Evolutionary conservation across 2,113 vertebrate species (phyloP).

Genomic region (Sterrhoptilus dennistouni): DNA sequence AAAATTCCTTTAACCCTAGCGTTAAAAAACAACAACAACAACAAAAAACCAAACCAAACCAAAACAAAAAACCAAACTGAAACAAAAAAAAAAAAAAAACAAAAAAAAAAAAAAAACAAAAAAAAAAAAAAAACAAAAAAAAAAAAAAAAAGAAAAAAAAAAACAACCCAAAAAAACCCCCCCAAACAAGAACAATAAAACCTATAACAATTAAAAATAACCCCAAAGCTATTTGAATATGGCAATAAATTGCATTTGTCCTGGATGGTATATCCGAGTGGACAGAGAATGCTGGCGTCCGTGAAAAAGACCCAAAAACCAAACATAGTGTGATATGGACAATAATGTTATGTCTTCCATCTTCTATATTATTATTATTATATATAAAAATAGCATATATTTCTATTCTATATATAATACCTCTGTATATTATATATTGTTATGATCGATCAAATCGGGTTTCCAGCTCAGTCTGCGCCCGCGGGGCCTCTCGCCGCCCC

Average conservation of each 20-base stretch:
- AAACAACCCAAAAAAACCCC: neutral
- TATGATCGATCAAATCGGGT: neutral
- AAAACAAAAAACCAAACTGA: too few species aligned
- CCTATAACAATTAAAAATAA: neutral
- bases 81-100: too few species aligned
- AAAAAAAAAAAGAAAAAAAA: neutral
- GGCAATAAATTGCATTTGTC: neutral
- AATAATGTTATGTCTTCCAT: neutral
- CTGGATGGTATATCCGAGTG: neutral
- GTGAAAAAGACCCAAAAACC: neutral
- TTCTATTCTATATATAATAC: neutral
- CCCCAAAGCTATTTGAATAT: neutral
- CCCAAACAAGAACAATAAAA: neutral
- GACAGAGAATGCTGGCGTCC: neutral
- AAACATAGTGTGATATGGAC: too few species aligned
- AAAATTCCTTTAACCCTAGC: neutral
- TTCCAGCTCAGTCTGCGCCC: neutral
- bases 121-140: too few species aligned
- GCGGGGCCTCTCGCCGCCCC: neutral
- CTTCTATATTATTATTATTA: neutral
- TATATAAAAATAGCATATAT: neutral
- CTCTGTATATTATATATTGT: neutral
- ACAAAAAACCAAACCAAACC: too few species aligned
- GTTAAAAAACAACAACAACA: neutral
- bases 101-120: neutral